Evolutionary conservation across 2,113 vertebrate genomes (phyloP).

Genomic region (Hippopotamus amphibius): DNA sequence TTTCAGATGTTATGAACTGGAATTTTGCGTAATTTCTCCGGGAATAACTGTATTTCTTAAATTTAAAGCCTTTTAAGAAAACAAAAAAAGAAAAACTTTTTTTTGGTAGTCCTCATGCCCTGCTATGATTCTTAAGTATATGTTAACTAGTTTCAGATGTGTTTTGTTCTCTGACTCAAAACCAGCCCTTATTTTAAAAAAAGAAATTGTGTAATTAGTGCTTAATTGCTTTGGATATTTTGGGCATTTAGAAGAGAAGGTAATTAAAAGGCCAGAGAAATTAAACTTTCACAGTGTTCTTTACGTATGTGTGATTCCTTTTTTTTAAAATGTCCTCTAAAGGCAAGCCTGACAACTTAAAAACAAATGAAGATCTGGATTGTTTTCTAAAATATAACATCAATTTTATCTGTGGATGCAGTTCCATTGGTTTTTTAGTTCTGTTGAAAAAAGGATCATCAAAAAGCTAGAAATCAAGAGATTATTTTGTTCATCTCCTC

Average conservation of each 20-base stretch:
- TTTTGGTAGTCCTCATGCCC: neutral
- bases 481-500: neutral
- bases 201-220: conserved; percentile 78
- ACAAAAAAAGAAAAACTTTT: neutral
- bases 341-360: conserved; percentile 28
- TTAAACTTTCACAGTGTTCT: conserved; percentile 70
- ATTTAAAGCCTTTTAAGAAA: conserved; percentile 62
- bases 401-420: neutral
- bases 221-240: conserved; percentile 79
- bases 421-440: conserved; percentile 45
- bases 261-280: conserved; percentile 76
- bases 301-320: conserved; percentile 42
- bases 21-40: conserved; percentile 21
- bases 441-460: neutral
- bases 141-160: conserved; percentile 76
- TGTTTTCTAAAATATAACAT: conserved; percentile 51
- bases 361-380: conserved; percentile 60
- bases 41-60: conserved; percentile 16
- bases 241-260: conserved; percentile 61
- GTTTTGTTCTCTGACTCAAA: conserved; percentile 75
- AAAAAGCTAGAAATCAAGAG: neutral
- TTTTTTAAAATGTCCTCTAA: conserved; percentile 27
- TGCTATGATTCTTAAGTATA: conserved; percentile 63
- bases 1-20: conserved; percentile 16
- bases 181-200: conserved; percentile 68